phyloP scores from a whole-genome alignment of 2,888 invertebrate genomes.

The Meta bourneti region DNA sequence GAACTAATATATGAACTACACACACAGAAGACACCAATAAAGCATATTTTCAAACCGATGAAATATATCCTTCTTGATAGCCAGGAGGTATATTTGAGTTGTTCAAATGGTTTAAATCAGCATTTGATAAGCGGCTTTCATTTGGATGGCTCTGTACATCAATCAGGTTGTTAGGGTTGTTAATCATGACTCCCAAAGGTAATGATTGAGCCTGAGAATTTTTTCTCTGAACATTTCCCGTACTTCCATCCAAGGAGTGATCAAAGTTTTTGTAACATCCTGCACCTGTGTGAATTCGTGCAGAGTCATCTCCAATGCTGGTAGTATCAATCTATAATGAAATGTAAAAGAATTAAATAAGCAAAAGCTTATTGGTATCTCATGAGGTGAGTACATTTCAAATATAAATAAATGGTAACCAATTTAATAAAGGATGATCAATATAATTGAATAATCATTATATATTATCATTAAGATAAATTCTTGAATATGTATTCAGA shows the following conservation, averaged over 20 bases:
- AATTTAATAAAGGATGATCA: too few species aligned
- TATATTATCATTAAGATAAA: too few species aligned
- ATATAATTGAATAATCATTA: too few species aligned
- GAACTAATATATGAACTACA: too few species aligned
- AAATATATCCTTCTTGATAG: constrained; percentile 74
- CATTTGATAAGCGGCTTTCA: constrained; percentile 63
- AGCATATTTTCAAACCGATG: constrained; percentile 51
- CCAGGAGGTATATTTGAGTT: constrained; percentile 67
- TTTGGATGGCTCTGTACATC: constrained; percentile 78
- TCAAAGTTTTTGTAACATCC: constrained; percentile 82
- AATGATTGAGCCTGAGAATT: constrained; percentile 76
- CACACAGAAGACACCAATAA: neutral
- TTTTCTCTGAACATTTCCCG: constrained; percentile 75
- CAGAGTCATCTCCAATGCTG: constrained; percentile 78
- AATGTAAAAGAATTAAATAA: neutral
- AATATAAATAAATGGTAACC: too few species aligned
- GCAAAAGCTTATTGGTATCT: neutral
- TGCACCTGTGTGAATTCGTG: constrained; percentile 80
- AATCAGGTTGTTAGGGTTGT: constrained; percentile 80
- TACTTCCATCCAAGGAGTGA: constrained; percentile 79
- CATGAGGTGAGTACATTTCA: neutral
- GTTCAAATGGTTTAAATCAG: constrained; percentile 58
- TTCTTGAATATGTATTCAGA: too few species aligned
- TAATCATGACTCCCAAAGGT: constrained; percentile 71
- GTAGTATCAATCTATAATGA: constrained; percentile 76